Evolutionary conservation across 2,113 vertebrate species (phyloP), one percentile per base, ranked within the genome.

Genomic region (Clinocottus analis): DNA sequence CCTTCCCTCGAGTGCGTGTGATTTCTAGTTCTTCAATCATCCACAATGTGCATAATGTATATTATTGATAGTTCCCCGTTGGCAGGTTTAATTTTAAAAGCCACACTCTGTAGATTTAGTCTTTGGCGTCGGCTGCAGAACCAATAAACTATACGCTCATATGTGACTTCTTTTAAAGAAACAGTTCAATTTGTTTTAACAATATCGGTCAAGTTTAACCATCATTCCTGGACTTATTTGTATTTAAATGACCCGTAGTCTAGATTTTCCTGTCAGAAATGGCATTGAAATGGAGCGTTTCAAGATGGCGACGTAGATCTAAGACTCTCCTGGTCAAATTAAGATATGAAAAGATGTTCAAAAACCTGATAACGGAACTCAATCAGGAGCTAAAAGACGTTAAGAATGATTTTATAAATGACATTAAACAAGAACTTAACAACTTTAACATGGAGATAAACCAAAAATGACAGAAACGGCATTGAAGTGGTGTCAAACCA

Each of bases 41-140:
- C 12, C 67, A 16, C 51, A 39, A 5, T 75, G 53, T 82, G 62
- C 0, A 87, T 89, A 75, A 87, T 77, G 23, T 68, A 78, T 45
- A 55, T 66, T 68, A 87, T 69, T 82, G 76, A 84, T 79, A 70
- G 59, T 25, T 80, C 23, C 76, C 71, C 11, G 19, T 33, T 8
- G 6, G 55, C 49, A 43, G 43, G 23, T 74, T 83, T 71, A n/a
- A 77, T 79, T 73, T 56, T 35, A 60, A 75, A 72, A 65, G 45
- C 59, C 7, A 39, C 53, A 23, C 23, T 47, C 5, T 0, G 12
- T 33, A 12, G 35, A 66, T 63, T 37, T 19, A 59, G 29, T 61
- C 4, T n/a, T n/a, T n/a, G n/a, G 7, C 62, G 72, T 56, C n/a
- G 37, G 33, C 16, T 23, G 62, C n/a, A 72, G 31, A 45, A 45